phyloP scores from a whole-genome alignment of 1,140 invertebrate genomes.

The Drosophila watanabei region DNA sequence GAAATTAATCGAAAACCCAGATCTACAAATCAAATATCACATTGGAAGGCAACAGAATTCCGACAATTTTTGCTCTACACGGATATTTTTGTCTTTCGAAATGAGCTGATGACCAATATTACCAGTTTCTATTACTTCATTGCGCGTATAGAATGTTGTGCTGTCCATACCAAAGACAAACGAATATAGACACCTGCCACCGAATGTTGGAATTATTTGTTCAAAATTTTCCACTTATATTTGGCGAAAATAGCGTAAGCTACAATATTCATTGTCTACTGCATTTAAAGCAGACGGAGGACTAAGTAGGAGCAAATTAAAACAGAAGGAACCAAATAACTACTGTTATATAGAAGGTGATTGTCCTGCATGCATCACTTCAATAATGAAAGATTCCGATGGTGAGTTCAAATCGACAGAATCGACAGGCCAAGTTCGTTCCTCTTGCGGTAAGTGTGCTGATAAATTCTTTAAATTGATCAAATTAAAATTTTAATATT shows the following conservation, averaged over 20 bases:
- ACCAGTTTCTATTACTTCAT: constrained; percentile 4
- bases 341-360: too few species aligned
- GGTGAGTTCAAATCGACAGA: too few species aligned
- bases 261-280: too few species aligned
- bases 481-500: too few species aligned
- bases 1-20: constrained; percentile 20
- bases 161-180: constrained; percentile 12
- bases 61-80: constrained; percentile 35
- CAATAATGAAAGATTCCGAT: too few species aligned
- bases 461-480: too few species aligned
- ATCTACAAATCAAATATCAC: neutral
- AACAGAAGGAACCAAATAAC: too few species aligned
- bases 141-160: constrained; percentile 30
- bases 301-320: neutral
- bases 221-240: neutral
- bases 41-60: constrained; percentile 35
- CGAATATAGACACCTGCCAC: constrained; percentile 12
- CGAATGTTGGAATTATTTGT: constrained; percentile 8
- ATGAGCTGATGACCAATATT: constrained; percentile 11
- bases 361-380: too few species aligned
- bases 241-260: neutral
- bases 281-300: neutral
- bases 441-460: too few species aligned
- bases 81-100: neutral
- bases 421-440: too few species aligned